Evolutionary conservation across 2,888 invertebrate genomes (phyloP).

Genomic region (Heliconius erato): DNA sequence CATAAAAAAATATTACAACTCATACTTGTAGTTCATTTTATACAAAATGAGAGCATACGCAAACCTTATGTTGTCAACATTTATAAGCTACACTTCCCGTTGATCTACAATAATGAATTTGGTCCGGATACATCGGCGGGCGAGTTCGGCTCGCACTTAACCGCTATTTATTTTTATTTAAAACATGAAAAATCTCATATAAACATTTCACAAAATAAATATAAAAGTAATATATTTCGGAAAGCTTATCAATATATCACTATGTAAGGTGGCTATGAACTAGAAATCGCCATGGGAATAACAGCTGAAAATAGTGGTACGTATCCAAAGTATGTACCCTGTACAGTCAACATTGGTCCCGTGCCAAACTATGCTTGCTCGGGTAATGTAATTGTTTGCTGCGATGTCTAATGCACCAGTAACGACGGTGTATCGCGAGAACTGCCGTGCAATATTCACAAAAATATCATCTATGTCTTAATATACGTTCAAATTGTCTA

Average conservation of each 20-base stretch:
- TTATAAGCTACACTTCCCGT: neutral
- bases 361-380: conserved; percentile 78
- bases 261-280: conserved; percentile 69
- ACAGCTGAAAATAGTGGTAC: conserved; percentile 72
- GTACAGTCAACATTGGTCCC: conserved; percentile 69
- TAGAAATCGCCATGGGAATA: conserved; percentile 72
- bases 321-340: conserved; percentile 67
- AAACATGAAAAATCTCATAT: neutral
- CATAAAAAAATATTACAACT: neutral
- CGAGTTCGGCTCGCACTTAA: neutral
- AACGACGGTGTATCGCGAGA: conserved; percentile 44
- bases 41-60: neutral
- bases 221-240: conserved; percentile 10
- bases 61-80: too few species aligned
- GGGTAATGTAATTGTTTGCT: conserved; percentile 64
- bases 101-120: neutral
- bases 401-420: conserved; percentile 50
- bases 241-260: conserved; percentile 37
- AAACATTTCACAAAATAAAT: neutral
- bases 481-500: conserved; percentile 23
- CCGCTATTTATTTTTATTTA: neutral
- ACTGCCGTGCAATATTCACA: conserved; percentile 38
- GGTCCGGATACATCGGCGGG: neutral
- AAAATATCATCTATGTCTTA: conserved; percentile 37
- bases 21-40: neutral